These are phyloP conservation scores for Channa argus DNA, from an alignment of 2,113 vertebrate genomes.

Conservation along the genomic window DNA sequence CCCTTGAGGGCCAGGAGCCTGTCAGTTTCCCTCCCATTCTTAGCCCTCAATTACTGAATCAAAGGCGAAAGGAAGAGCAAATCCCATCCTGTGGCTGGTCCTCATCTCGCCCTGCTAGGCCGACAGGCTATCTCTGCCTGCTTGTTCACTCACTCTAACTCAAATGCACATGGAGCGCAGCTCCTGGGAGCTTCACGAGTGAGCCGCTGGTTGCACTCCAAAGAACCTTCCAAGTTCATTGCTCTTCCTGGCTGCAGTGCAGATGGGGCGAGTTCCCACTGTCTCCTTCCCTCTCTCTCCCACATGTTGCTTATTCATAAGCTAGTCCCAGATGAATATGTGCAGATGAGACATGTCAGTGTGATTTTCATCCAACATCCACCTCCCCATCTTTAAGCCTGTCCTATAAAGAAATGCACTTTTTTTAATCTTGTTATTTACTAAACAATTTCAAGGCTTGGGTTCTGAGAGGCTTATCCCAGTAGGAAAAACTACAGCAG, in stretches of 20 bases:
- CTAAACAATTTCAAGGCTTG: constrained; percentile 61
- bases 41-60: constrained; percentile 73
- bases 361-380: constrained; percentile 45
- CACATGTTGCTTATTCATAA: constrained; percentile 32
- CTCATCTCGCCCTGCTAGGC: constrained; percentile 50
- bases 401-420: constrained; percentile 51
- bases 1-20: constrained; percentile 46
- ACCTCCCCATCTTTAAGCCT: constrained; percentile 36
- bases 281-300: constrained; percentile 38
- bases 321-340: constrained; percentile 36
- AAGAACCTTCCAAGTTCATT: constrained; percentile 72
- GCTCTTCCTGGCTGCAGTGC: constrained; percentile 57
- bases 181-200: constrained; percentile 62
- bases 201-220: constrained; percentile 62
- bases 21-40: constrained; percentile 63
- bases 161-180: constrained; percentile 42
- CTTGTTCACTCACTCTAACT: constrained; percentile 50
- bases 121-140: constrained; percentile 47
- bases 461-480: constrained; percentile 50
- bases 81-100: constrained; percentile 61
- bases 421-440: constrained; percentile 65
- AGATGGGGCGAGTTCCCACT: constrained; percentile 26
- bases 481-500: constrained; percentile 31
- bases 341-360: constrained; percentile 50
- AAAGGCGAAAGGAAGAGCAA: constrained; percentile 61